phyloP scores from a whole-genome alignment of 1,140 invertebrate genomes.

The Bombus impatiens region DNA sequence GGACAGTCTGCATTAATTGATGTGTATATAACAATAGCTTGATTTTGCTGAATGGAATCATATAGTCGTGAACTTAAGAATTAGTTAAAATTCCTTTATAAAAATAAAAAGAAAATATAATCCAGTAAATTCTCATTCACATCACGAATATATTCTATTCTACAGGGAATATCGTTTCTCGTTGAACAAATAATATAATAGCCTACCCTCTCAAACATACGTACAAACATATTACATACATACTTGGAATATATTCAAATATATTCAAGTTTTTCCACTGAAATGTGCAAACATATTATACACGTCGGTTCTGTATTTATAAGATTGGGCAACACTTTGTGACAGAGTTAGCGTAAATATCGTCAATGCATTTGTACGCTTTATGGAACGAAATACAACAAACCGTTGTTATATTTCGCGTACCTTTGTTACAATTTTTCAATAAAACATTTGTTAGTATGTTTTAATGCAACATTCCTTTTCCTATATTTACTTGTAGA shows the following conservation, averaged over 20 bases:
- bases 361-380: too few species aligned
- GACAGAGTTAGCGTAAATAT: background rate
- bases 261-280: background rate
- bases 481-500: background rate
- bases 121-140: background rate
- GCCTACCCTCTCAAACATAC: background rate
- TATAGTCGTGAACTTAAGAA: constrained; percentile 36
- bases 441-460: too few species aligned
- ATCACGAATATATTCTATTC: background rate
- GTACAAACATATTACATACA: too few species aligned
- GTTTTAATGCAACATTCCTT: background rate
- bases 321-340: background rate
- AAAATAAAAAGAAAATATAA: background rate
- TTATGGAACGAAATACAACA: background rate
- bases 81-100: constrained; percentile 26
- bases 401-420: background rate
- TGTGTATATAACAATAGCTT: background rate
- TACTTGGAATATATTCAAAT: too few species aligned
- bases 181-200: background rate
- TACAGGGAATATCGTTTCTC: background rate
- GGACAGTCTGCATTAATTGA: background rate
- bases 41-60: constrained; percentile 33
- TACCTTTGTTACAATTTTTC: too few species aligned
- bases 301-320: background rate
- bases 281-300: background rate